Conservation (phyloP, 2,888 invertebrate genomes). For the Watsonalla cultraria region DNA sequence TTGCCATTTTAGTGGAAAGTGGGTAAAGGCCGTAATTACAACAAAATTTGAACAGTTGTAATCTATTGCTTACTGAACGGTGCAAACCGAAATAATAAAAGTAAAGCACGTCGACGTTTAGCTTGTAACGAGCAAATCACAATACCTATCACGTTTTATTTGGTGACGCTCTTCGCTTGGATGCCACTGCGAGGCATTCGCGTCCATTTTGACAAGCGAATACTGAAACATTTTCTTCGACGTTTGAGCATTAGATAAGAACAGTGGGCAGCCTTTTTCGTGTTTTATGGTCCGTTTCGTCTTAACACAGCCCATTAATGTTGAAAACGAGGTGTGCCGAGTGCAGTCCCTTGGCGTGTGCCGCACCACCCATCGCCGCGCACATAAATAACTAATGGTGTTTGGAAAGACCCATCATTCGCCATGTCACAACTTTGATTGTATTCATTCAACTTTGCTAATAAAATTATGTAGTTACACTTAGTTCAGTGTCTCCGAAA, state of each 20-base stretch:
- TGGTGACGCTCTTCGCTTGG: conserved; percentile 10
- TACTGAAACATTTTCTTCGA: conserved; percentile 14
- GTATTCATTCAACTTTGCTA: conserved; percentile 46
- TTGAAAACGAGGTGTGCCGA: neutral
- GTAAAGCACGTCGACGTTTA: conserved; percentile 30
- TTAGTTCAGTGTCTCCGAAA: conserved; percentile 4
- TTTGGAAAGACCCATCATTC: conserved; percentile 46
- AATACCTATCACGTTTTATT: conserved; percentile 22
- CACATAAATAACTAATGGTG: conserved; percentile 54
- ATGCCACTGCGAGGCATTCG: conserved; percentile 8
- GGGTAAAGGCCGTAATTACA: conserved; percentile 2
- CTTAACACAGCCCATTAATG: conserved; percentile 9
- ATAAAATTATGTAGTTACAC: conserved; percentile 32
- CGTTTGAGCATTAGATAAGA: conserved; percentile 11
- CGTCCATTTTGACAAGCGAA: conserved; percentile 15
- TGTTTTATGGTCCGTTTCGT: conserved; percentile 14
- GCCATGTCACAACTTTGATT: conserved; percentile 54
- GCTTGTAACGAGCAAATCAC: conserved; percentile 36
- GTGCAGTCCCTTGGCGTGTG: neutral
- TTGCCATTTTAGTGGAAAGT: neutral
- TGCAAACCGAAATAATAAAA: conserved; percentile 26
- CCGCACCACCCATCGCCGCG: neutral
- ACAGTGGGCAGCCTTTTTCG: conserved; percentile 13
- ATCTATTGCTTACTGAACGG: conserved; percentile 15
- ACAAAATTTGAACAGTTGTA: conserved; percentile 16